Percentiles rank a stretch among this genome's conserved stretches.
Evolutionary conservation across 2,888 invertebrate genomes (phyloP).

Genomic region (Lutraria lutraria): DNA sequence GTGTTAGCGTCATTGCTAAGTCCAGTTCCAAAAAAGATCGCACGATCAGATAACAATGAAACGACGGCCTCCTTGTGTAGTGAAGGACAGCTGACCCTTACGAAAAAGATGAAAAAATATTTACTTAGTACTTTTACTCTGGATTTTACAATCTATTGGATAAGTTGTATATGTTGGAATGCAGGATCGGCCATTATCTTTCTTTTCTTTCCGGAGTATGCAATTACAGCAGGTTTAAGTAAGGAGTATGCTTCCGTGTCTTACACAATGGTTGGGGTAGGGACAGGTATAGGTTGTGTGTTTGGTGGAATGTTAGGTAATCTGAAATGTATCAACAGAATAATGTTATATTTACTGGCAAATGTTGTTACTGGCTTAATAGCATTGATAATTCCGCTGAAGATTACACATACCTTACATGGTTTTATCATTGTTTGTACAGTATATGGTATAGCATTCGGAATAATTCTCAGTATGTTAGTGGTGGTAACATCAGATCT

Average conservation of each 20-base stretch:
- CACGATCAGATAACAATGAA: background rate
- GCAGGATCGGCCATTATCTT: constrained; percentile 72
- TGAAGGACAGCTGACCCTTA: background rate
- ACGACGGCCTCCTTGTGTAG: background rate
- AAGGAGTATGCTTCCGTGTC: constrained; percentile 73
- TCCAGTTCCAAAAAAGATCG: constrained; percentile 63
- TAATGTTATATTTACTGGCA: constrained; percentile 73
- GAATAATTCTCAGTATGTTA: constrained; percentile 79
- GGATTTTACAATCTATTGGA: constrained; percentile 77
- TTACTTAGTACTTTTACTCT: constrained; percentile 63
- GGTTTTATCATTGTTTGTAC: constrained; percentile 56
- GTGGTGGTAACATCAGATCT: constrained; percentile 80
- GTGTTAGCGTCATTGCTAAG: constrained; percentile 78
- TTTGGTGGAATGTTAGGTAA: constrained; percentile 80
- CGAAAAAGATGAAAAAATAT: constrained; percentile 44
- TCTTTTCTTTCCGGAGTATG: constrained; percentile 78
- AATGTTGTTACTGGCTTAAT: constrained; percentile 74
- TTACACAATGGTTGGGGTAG: constrained; percentile 73
- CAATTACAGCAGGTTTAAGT: constrained; percentile 69
- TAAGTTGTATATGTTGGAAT: constrained; percentile 82
- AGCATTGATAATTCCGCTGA: constrained; percentile 63
- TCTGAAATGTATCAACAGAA: constrained; percentile 70
- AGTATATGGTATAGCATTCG: constrained; percentile 77
- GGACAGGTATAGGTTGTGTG: constrained; percentile 77
- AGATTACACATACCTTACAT: constrained; percentile 59